phyloP scores from a whole-genome alignment of 2,797 vertebrate species.

The Somateria mollissima region DNA sequence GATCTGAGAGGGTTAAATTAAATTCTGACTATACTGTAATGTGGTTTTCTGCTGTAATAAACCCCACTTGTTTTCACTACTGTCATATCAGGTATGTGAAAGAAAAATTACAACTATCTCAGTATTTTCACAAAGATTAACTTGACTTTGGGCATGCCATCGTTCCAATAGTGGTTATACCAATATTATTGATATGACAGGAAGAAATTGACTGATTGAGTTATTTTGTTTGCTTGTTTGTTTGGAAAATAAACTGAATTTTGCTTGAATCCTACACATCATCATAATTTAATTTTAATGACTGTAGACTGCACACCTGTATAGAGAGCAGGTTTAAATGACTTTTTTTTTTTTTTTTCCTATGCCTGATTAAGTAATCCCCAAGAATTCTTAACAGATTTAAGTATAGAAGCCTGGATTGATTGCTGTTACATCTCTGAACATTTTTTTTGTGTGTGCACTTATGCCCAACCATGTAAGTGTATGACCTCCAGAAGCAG shows the following conservation, averaged over 20 bases:
- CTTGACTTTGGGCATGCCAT: background rate
- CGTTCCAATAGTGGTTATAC: background rate
- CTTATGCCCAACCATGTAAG: background rate
- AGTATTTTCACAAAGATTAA: background rate
- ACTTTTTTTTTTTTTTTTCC: background rate
- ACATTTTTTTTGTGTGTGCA: background rate
- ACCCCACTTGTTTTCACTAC: background rate
- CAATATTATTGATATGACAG: background rate
- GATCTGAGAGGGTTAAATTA: constrained; percentile 8
- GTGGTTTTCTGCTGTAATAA: background rate
- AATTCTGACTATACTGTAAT: background rate
- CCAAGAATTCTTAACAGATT: background rate
- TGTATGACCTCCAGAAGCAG: background rate
- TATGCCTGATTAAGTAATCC: background rate
- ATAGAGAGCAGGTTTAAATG: background rate
- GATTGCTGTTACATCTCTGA: background rate
- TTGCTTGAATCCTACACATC: background rate
- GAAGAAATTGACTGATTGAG: background rate
- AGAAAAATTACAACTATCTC: background rate
- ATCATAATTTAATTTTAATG: background rate
- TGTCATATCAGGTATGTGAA: background rate
- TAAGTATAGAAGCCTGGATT: background rate
- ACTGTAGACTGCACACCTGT: background rate
- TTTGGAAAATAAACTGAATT: background rate
- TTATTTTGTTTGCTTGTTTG: background rate